Percentiles rank a stretch among this genome's conserved stretches.
Evolutionary conservation across 2,113 vertebrate genomes (phyloP).

Genomic region (Platichthys stellatus): DNA sequence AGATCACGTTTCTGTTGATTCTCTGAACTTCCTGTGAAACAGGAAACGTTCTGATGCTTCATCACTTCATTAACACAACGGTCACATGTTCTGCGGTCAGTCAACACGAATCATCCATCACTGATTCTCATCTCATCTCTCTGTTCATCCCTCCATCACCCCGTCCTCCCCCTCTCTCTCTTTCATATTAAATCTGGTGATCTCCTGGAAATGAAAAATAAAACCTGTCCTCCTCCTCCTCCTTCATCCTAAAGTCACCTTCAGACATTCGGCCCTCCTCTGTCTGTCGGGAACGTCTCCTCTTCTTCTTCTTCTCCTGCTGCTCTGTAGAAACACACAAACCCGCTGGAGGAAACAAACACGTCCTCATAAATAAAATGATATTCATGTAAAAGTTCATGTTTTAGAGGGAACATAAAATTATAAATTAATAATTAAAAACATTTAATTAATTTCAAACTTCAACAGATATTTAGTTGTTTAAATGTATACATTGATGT

Average conservation of each 20-base stretch:
- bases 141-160: slow-evolving; percentile 11
- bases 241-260: slow-evolving; percentile 78
- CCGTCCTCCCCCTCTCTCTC: not conserved
- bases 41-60: not conserved
- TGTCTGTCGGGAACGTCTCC: slow-evolving; percentile 15
- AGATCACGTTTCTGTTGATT: not conserved
- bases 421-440: too few species aligned
- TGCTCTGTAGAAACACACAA: not conserved
- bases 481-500: too few species aligned
- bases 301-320: slow-evolving; percentile 2
- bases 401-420: too few species aligned
- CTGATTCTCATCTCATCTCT: slow-evolving; percentile 33
- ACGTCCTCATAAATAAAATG: too few species aligned
- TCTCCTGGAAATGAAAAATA: slow-evolving; percentile 82
- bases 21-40: not conserved
- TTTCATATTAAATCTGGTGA: slow-evolving; percentile 77
- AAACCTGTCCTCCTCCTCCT: slow-evolving; percentile 71
- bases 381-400: too few species aligned
- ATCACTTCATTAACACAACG: too few species aligned
- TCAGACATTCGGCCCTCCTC: slow-evolving; percentile 44
- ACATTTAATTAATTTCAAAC: too few species aligned
- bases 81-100: not conserved
- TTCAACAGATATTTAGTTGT: too few species aligned
- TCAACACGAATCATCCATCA: slow-evolving; percentile 35
- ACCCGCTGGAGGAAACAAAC: too few species aligned